Evolutionary conservation across 2,888 invertebrate species (phyloP).

Genomic region (Elysia crispata): DNA sequence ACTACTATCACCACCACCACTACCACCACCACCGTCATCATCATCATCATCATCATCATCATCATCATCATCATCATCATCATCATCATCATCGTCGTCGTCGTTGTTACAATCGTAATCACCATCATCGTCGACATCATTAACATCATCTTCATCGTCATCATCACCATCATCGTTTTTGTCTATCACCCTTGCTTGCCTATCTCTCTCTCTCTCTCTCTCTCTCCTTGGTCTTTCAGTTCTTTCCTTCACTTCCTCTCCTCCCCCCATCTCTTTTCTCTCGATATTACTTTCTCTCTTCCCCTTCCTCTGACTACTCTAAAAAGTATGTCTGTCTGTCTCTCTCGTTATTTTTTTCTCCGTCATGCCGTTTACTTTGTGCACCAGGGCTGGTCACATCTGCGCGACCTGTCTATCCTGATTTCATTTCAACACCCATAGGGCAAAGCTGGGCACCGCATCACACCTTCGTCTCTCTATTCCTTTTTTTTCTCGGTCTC

Average conservation of each 20-base stretch:
- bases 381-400: not conserved
- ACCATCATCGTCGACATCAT: not conserved
- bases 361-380: not conserved
- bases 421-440: not conserved
- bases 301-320: too few species aligned
- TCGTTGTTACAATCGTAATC: too few species aligned
- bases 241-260: not conserved
- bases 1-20: too few species aligned
- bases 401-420: not conserved
- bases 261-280: not conserved
- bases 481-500: too few species aligned
- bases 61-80: too few species aligned
- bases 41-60: not conserved
- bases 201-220: constrained; percentile 16
- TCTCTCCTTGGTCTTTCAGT: constrained; percentile 10
- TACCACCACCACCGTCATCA: too few species aligned
- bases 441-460: too few species aligned
- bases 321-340: not conserved
- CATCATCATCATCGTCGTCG: not conserved
- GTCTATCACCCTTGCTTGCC: not conserved
- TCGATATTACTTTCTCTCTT: too few species aligned
- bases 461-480: too few species aligned
- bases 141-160: too few species aligned
- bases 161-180: not conserved
- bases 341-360: not conserved